Conservation (phyloP, 2,113 vertebrate species). For the Esox niger region DNA sequence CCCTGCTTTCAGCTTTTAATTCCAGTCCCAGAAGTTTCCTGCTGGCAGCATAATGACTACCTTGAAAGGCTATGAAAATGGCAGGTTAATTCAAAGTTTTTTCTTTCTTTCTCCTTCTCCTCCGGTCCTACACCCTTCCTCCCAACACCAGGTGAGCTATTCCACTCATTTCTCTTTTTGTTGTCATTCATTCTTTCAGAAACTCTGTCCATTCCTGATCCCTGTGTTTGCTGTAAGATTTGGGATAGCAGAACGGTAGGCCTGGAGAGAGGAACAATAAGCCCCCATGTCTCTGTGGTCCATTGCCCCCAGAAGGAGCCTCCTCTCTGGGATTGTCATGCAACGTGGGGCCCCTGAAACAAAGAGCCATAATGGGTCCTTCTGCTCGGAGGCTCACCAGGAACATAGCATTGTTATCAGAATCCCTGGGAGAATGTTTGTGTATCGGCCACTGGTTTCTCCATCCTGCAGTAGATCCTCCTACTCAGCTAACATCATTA, state of each 20-base stretch:
- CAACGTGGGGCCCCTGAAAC: slow-evolving; percentile 70
- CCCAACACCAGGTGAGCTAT: slow-evolving; percentile 68
- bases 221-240: slow-evolving; percentile 55
- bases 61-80: slow-evolving; percentile 66
- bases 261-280: slow-evolving; percentile 66
- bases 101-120: slow-evolving; percentile 15
- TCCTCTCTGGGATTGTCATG: slow-evolving; percentile 75
- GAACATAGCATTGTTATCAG: slow-evolving; percentile 68
- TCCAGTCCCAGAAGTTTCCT: slow-evolving; percentile 67
- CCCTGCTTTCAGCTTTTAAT: slow-evolving; percentile 55
- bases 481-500: slow-evolving; percentile 8
- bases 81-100: slow-evolving; percentile 66
- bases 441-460: slow-evolving; percentile 58
- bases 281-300: slow-evolving; percentile 52
- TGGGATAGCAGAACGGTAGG: slow-evolving; percentile 56
- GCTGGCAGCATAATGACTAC: slow-evolving; percentile 73
- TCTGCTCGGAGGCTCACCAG: slow-evolving; percentile 61
- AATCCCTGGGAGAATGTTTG: slow-evolving; percentile 70
- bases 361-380: slow-evolving; percentile 63
- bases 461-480: slow-evolving; percentile 34
- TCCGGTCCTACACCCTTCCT: slow-evolving; percentile 21
- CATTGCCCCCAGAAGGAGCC: slow-evolving; percentile 60
- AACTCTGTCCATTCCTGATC: slow-evolving; percentile 50
- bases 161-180: slow-evolving; percentile 46
- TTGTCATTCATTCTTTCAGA: slow-evolving; percentile 57